Conservation (phyloP, 2,888 invertebrate species). For the Teinopalpus imperialis region DNA sequence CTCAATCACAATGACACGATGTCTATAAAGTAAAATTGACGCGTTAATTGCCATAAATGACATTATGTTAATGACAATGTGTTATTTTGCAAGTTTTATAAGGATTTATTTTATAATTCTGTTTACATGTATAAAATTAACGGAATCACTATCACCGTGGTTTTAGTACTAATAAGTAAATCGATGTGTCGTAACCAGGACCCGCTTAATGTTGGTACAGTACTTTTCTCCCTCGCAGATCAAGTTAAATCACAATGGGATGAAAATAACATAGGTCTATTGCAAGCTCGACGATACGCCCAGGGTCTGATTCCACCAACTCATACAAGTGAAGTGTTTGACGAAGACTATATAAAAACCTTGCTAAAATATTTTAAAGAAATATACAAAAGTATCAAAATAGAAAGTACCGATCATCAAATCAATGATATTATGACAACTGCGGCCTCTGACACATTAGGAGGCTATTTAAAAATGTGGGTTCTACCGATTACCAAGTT, state of each 20-base stretch:
- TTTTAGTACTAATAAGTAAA: conserved; percentile 33
- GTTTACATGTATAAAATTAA: conserved; percentile 41
- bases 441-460: conserved; percentile 75
- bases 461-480: conserved; percentile 83
- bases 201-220: conserved; percentile 58
- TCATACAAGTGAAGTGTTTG: conserved; percentile 39
- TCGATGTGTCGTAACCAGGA: conserved; percentile 27
- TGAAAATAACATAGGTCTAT: conserved; percentile 42
- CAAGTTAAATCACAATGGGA: conserved; percentile 47
- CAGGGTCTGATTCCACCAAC: conserved; percentile 54
- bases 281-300: conserved; percentile 53
- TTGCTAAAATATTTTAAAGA: conserved; percentile 52
- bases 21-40: too few species aligned
- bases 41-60: too few species aligned
- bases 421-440: conserved; percentile 46
- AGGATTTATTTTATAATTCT: conserved; percentile 52
- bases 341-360: conserved; percentile 45
- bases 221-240: conserved; percentile 51
- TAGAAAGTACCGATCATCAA: conserved; percentile 39
- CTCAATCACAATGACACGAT: neutral
- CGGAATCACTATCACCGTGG: conserved; percentile 31
- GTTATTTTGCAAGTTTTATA: conserved; percentile 43
- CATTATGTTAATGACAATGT: too few species aligned
- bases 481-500: conserved; percentile 82
- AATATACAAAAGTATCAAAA: conserved; percentile 46